A percentile compares a stretch with the other conserved stretches of the same genome.
Evolutionary conservation across 1,140 invertebrate species (phyloP).

Genomic region (Drosophila novamexicana): DNA sequence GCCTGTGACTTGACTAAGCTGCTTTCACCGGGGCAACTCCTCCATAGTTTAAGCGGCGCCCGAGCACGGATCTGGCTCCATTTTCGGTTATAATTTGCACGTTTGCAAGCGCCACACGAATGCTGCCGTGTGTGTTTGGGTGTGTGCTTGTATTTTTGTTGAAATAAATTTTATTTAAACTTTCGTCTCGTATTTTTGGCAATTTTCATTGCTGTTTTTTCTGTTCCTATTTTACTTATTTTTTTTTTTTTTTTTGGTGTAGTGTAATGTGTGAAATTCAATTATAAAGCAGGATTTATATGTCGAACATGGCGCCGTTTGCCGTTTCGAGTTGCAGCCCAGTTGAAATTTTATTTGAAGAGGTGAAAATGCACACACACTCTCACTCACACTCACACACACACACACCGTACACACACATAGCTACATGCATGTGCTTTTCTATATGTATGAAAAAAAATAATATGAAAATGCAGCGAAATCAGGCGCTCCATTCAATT

Average conservation of each 20-base stretch:
- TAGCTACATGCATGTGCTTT: neutral
- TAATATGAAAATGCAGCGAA: slow-evolving; percentile 68
- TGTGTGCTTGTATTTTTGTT: slow-evolving; percentile 69
- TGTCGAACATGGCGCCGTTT: slow-evolving; percentile 63
- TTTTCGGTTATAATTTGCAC: slow-evolving; percentile 68
- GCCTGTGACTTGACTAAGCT: slow-evolving; percentile 23
- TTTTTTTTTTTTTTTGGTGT: slow-evolving; percentile 37
- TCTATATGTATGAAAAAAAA: slow-evolving; percentile 27
- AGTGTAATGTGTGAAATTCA: slow-evolving; percentile 78
- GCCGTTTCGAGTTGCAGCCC: slow-evolving; percentile 38
- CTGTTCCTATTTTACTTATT: slow-evolving; percentile 46
- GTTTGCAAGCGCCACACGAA: slow-evolving; percentile 54
- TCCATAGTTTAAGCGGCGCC: slow-evolving; percentile 29
- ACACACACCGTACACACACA: slow-evolving; percentile 1
- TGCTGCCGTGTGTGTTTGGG: slow-evolving; percentile 7
- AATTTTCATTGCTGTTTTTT: slow-evolving; percentile 38
- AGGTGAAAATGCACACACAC: slow-evolving; percentile 25
- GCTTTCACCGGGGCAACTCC: slow-evolving; percentile 34
- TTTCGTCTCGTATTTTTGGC: slow-evolving; percentile 63
- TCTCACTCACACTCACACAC: slow-evolving; percentile 10
- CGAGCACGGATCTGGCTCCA: slow-evolving; percentile 14
- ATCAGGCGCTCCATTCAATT: slow-evolving; percentile 77
- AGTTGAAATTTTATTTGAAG: slow-evolving; percentile 59
- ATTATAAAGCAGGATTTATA: slow-evolving; percentile 80
- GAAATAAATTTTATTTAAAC: slow-evolving; percentile 83